phyloP scores from a whole-genome alignment of 2,797 vertebrate species.

The Pelochelys cantorii region DNA sequence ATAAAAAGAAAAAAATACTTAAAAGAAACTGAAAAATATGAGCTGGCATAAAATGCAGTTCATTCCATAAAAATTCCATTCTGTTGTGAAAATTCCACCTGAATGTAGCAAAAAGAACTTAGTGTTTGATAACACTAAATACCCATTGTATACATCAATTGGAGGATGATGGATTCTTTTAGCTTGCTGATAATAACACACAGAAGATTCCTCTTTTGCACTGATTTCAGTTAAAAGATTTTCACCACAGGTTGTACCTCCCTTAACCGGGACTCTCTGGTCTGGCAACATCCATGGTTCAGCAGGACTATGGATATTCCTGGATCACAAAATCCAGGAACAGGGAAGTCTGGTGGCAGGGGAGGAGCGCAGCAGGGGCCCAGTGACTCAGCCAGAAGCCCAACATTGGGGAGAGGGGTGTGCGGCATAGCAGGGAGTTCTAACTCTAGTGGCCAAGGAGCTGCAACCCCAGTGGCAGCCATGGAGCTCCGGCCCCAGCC shows the following conservation, averaged over 20 bases:
- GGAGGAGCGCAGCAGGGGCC: too few relatives aligned
- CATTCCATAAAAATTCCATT: neutral
- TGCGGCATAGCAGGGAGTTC: too few relatives aligned
- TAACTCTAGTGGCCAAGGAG: too few relatives aligned
- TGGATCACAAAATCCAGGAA: too few relatives aligned
- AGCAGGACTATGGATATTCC: too few relatives aligned
- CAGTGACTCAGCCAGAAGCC: too few relatives aligned
- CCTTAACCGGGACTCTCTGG: too few relatives aligned
- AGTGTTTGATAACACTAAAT: neutral
- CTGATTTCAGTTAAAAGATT: neutral
- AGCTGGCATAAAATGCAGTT: neutral
- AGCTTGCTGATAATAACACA: neutral
- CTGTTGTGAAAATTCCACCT: neutral
- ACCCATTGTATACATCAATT: neutral
- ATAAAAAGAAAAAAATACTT: neutral
- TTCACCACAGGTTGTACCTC: neutral
- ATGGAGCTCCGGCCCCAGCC: too few relatives aligned
- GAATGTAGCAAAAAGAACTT: neutral
- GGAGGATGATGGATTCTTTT: neutral
- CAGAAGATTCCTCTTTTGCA: neutral
- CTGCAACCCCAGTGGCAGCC: too few relatives aligned
- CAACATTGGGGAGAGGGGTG: too few relatives aligned
- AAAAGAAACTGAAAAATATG: neutral
- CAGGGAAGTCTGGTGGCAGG: too few relatives aligned
- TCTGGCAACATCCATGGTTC: too few relatives aligned